phyloP scores from a whole-genome alignment of 1,140 invertebrate species.

The Macrocentrus cingulum region DNA sequence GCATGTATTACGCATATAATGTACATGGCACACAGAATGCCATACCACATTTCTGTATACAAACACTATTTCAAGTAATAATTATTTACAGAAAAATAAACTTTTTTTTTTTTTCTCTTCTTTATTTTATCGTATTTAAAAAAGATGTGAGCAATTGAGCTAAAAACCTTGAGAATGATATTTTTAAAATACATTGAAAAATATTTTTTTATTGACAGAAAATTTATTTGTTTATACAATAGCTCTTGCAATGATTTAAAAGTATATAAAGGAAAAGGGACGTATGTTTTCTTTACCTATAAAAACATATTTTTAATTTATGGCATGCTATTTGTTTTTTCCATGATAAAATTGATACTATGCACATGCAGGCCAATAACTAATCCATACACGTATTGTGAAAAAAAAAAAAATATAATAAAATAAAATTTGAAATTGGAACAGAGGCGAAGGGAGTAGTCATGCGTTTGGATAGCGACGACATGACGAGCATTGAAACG shows the following conservation, averaged over 20 bases:
- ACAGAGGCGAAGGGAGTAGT: constrained; percentile 16
- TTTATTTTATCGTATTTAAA: too few relatives aligned
- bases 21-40: not conserved
- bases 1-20: constrained; percentile 5
- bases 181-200: constrained; percentile 17
- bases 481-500: constrained; percentile 27
- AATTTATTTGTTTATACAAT: too few relatives aligned
- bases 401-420: not conserved
- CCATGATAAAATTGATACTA: not conserved
- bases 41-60: constrained; percentile 6
- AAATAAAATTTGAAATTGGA: constrained; percentile 15
- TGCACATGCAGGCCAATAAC: not conserved
- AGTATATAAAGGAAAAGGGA: too few relatives aligned
- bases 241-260: not conserved
- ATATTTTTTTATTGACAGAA: not conserved
- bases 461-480: constrained; percentile 11
- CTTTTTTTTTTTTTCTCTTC: too few relatives aligned
- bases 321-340: not conserved
- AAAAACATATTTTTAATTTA: too few relatives aligned
- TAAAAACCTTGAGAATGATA: not conserved
- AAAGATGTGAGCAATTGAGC: not conserved
- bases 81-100: too few relatives aligned
- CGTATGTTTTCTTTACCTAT: too few relatives aligned
- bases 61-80: too few relatives aligned
- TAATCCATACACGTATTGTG: not conserved